Percentiles rank a stretch among this genome's conserved stretches.
Conservation (phyloP, 2,797 vertebrate species). For the Gephyroberyx darwinii region DNA sequence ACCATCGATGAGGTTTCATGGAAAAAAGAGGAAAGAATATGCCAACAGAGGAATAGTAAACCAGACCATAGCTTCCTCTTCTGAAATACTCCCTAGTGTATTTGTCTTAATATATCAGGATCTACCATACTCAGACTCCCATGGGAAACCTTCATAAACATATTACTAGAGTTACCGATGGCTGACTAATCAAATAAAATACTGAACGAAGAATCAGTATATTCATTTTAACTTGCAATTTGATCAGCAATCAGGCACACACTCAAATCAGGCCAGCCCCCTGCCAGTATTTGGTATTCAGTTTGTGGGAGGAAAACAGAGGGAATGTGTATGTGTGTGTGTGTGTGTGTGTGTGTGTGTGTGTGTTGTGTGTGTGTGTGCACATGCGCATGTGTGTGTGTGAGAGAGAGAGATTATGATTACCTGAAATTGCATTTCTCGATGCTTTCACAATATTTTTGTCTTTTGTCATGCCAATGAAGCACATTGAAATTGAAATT, state of each 20-base stretch:
- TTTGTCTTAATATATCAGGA: slow-evolving; percentile 3
- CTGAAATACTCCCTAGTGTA: not conserved
- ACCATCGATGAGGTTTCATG: slow-evolving; percentile 1
- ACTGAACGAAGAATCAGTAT: no score
- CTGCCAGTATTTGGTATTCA: no score
- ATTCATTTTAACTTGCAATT: no score
- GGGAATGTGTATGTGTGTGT: not conserved
- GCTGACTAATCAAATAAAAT: no score
- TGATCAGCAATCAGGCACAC: no score
- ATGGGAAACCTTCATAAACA: no score
- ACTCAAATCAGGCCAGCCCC: no score
- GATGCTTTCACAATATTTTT: no score
- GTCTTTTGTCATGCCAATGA: no score
- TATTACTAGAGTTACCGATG: no score
- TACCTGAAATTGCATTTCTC: no score
- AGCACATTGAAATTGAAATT: not conserved
- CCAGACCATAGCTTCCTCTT: not conserved
- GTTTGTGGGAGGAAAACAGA: not conserved
- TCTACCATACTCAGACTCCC: not conserved
- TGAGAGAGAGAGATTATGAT: not conserved
- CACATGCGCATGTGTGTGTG: not conserved
- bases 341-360: not conserved
- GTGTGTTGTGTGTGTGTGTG: not conserved
- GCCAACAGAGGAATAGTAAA: not conserved
- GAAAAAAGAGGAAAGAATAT: not conserved